Percentiles rank a stretch among this genome's conserved stretches.
These are phyloP conservation scores for Eupithecia vulgata DNA, from an alignment of 2,888 invertebrate genomes.

Conservation along the genomic window DNA sequence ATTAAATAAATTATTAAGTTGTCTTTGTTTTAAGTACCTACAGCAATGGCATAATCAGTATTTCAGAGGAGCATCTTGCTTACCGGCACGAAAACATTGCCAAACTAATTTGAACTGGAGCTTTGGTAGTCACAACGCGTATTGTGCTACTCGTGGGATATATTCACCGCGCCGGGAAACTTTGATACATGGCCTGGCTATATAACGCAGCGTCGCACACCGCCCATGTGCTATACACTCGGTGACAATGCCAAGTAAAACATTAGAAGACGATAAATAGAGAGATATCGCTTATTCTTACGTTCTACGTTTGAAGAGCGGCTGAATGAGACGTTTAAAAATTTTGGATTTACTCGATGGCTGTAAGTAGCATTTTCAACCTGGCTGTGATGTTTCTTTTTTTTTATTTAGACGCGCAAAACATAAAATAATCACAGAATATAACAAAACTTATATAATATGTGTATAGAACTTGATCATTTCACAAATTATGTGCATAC, in stretches of 20 bases:
- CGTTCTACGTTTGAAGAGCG: not conserved
- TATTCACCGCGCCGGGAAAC: constrained; percentile 66
- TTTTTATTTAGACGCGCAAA: too few relatives aligned
- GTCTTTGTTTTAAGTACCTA: not conserved
- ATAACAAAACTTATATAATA: too few relatives aligned
- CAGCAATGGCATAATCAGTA: constrained; percentile 2
- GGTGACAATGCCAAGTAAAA: constrained; percentile 43
- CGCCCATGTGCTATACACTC: constrained; percentile 58
- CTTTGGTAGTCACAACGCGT: constrained; percentile 56
- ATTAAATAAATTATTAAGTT: not conserved
- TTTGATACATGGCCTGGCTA: constrained; percentile 77
- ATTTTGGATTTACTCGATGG: not conserved
- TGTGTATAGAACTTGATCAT: too few relatives aligned
- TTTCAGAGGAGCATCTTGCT: constrained; percentile 7
- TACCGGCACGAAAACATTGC: constrained; percentile 15
- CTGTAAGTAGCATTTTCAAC: not conserved
- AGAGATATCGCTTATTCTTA: not conserved
- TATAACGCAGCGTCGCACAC: constrained; percentile 71
- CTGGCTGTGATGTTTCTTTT: not conserved
- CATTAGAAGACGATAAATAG: constrained; percentile 25
- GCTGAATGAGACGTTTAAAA: not conserved
- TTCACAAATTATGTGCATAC: too few relatives aligned
- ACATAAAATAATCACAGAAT: too few relatives aligned
- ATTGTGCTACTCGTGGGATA: constrained; percentile 52
- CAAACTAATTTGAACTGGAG: constrained; percentile 67